Percentiles rank a stretch among this genome's conserved stretches.
Conservation (phyloP, 2,888 invertebrate genomes). For the Lepidocyrtoides sp. region DNA sequence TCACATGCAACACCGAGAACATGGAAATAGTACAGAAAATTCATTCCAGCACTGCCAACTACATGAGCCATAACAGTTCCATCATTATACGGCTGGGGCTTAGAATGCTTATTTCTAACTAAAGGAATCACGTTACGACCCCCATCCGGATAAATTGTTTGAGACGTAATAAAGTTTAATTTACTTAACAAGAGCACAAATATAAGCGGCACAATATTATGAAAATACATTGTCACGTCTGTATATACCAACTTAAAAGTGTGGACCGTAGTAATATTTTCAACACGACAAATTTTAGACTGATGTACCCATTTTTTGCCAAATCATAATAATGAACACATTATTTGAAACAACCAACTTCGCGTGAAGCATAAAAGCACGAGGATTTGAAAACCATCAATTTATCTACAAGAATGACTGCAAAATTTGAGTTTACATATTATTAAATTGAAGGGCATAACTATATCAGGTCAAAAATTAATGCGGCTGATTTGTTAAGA, state of each 20-base stretch:
- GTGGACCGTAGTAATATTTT: no score
- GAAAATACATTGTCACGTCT: not conserved
- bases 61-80: slow-evolving; percentile 79
- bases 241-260: not conserved
- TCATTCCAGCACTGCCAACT: slow-evolving; percentile 79
- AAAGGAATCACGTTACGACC: slow-evolving; percentile 63
- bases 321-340: no score
- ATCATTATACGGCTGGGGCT: slow-evolving; percentile 64
- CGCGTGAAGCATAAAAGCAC: no score
- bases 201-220: not conserved
- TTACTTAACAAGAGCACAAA: not conserved
- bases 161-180: not conserved
- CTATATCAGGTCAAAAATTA: no score
- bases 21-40: slow-evolving; percentile 79
- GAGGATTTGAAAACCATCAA: no score
- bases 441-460: no score
- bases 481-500: no score
- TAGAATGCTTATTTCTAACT: slow-evolving; percentile 24
- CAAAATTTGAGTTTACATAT: no score
- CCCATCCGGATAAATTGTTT: slow-evolving; percentile 62
- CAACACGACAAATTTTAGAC: no score
- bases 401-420: no score
- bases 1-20: slow-evolving; percentile 80
- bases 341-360: no score
- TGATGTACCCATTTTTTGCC: no score